Percentiles rank a stretch among this genome's conserved stretches.
phyloP scores from a whole-genome alignment of 2,888 invertebrate species.

The Eledone cirrhosa region DNA sequence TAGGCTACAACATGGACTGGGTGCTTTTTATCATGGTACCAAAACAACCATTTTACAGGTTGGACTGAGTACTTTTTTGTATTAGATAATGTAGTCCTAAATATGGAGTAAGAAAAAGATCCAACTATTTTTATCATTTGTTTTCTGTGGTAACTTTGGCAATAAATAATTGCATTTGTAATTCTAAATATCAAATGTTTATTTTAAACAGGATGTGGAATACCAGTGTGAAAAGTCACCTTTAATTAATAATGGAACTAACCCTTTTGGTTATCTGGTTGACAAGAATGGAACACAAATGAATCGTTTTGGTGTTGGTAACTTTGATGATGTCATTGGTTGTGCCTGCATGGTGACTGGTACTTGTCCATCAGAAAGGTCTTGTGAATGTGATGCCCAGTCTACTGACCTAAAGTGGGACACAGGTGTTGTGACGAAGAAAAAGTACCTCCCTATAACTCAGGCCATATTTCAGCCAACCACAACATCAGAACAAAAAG shows the following conservation, averaged over 20 bases:
- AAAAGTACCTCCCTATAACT: conserved; percentile 41
- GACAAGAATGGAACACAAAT: conserved; percentile 36
- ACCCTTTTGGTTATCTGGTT: conserved; percentile 36
- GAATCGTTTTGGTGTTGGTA: conserved; percentile 44
- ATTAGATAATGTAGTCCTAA: no score
- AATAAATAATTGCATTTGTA: no score
- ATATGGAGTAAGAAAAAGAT: no score
- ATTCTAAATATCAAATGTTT: no score
- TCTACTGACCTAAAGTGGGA: conserved; percentile 38
- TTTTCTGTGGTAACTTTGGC: no score
- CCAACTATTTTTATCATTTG: no score
- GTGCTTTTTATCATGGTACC: no score
- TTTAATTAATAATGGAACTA: conserved; percentile 37
- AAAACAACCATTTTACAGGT: no score
- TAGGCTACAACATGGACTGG: no score
- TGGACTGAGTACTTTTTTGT: no score
- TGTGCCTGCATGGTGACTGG: conserved; percentile 47
- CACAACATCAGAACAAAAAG: conserved; percentile 31
- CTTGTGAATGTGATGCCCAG: conserved; percentile 51
- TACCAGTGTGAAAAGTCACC: conserved; percentile 48
- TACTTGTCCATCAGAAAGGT: conserved; percentile 43
- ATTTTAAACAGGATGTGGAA: conserved; percentile 41
- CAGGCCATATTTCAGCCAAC: conserved; percentile 34
- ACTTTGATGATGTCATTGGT: conserved; percentile 36
- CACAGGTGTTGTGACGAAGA: conserved; percentile 44